These are phyloP conservation scores for Odontamblyopus rebecca DNA, from an alignment of 2,797 vertebrate genomes.

Conservation along the genomic window DNA sequence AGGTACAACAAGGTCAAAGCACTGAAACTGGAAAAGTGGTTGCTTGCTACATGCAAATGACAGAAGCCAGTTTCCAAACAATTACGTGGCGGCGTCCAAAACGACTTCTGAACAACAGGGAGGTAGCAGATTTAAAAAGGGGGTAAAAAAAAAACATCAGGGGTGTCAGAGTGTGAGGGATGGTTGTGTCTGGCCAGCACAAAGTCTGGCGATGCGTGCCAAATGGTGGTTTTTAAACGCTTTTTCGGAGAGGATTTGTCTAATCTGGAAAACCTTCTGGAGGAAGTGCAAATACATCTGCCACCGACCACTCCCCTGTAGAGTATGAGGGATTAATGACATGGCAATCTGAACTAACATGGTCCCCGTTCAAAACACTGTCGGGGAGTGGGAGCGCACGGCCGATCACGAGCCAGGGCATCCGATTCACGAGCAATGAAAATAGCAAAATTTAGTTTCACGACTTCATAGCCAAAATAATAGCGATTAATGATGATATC, in stretches of 20 bases:
- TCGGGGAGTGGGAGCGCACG: conserved; percentile 57
- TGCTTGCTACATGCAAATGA: conserved; percentile 72
- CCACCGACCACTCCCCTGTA: conserved; percentile 70
- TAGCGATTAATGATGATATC: too few relatives aligned
- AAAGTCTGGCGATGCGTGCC: conserved; percentile 65
- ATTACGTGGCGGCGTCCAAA: conserved; percentile 65
- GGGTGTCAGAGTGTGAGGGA: conserved; percentile 54
- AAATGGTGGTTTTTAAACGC: conserved; percentile 73
- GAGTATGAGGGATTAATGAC: conserved; percentile 74
- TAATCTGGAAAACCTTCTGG: conserved; percentile 79
- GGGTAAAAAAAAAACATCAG: conserved; percentile 31
- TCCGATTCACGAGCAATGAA: conserved; percentile 24
- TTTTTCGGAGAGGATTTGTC: conserved; percentile 68
- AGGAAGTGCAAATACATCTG: conserved; percentile 78
- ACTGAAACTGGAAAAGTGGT: conserved; percentile 75
- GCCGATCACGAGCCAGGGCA: conserved; percentile 47
- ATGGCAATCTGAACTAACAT: conserved; percentile 71
- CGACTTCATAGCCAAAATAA: too few relatives aligned
- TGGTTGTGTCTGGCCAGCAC: conserved; percentile 60
- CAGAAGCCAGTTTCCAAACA: conserved; percentile 66
- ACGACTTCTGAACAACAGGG: conserved; percentile 52
- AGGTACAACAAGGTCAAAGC: conserved; percentile 78
- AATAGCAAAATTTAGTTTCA: too few relatives aligned
- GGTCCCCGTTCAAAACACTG: conserved; percentile 63
- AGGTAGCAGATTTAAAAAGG: conserved; percentile 32